A percentile compares a stretch with the other conserved stretches of the same genome.
These are phyloP conservation scores for Selene dorsalis DNA, from an alignment of 2,797 vertebrate species.

Conservation along the genomic window DNA sequence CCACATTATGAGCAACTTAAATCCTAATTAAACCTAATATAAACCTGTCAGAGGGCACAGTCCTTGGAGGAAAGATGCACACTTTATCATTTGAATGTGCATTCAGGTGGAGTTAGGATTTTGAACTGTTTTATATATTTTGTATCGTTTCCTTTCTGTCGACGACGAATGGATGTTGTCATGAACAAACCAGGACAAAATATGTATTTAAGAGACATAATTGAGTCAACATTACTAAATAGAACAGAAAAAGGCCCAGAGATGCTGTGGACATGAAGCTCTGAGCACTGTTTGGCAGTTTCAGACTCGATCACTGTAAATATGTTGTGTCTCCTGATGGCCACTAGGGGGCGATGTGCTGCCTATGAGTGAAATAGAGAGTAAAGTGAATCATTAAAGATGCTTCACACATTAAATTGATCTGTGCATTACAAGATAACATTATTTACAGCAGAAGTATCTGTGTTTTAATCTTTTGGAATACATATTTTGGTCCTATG, in stretches of 20 bases:
- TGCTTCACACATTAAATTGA: not conserved
- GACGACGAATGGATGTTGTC: constrained; percentile 21
- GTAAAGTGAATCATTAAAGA: not conserved
- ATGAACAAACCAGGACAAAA: constrained; percentile 31
- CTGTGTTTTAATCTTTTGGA: constrained; percentile 16
- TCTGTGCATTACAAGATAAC: not conserved
- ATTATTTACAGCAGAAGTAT: not conserved
- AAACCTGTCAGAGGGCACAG: constrained; percentile 2
- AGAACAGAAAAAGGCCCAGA: not conserved
- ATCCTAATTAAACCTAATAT: constrained; percentile 52
- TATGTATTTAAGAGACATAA: constrained; percentile 39
- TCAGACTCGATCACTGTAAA: not conserved
- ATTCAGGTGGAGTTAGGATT: constrained; percentile 48
- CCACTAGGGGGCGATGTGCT: constrained; percentile 13
- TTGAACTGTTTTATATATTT: not conserved
- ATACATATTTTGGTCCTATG: constrained; percentile 39
- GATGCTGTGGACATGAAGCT: not conserved
- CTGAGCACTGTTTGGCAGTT: not conserved
- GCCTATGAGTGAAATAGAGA: not conserved
- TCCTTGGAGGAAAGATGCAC: not conserved
- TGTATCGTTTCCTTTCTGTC: constrained; percentile 4
- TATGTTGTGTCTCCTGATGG: not conserved
- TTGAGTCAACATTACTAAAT: not conserved
- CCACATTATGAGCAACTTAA: constrained; percentile 27
- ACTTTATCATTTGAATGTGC: not conserved